Evolutionary conservation across 1,140 invertebrate species (phyloP).

Genomic region (Fragariocoptes setiger): DNA sequence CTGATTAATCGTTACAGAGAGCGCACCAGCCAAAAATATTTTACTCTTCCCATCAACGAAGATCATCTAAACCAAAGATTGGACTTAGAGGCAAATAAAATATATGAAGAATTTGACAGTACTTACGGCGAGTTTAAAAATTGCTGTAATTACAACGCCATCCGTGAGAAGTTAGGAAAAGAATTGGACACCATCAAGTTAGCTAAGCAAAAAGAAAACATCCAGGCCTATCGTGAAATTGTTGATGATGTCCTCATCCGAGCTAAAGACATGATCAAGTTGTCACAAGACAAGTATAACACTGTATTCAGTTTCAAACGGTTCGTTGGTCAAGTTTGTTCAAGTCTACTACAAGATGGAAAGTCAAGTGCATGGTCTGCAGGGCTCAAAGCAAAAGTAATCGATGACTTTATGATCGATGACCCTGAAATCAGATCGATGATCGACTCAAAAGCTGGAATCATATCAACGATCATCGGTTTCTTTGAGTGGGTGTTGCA

Average conservation of each 20-base stretch:
- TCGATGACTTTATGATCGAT: slow-evolving; percentile 7
- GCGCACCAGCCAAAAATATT: neutral
- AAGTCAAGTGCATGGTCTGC: slow-evolving; percentile 3
- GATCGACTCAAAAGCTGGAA: slow-evolving; percentile 2
- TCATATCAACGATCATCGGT: slow-evolving; percentile 4
- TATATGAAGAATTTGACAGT: neutral
- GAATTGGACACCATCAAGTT: neutral
- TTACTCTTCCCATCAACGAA: slow-evolving; percentile 1
- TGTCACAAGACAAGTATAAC: slow-evolving; percentile 4
- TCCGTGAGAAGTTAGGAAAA: neutral
- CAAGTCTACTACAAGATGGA: slow-evolving; percentile 6
- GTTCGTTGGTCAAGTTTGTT: slow-evolving; percentile 4
- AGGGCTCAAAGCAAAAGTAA: slow-evolving; percentile 5
- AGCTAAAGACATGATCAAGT: slow-evolving; percentile 5
- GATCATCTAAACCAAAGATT: neutral
- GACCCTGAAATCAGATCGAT: slow-evolving; percentile 1
- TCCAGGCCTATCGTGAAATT: slow-evolving; percentile 2
- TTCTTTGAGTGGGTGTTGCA: slow-evolving; percentile 8
- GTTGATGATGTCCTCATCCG: slow-evolving; percentile 3
- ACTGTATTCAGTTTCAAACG: slow-evolving; percentile 5
- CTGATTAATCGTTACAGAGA: neutral
- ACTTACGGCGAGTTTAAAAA: neutral
- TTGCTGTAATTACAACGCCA: neutral
- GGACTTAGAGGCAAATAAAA: neutral
- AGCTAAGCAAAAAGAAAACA: slow-evolving; percentile 4